These are phyloP conservation scores for Anthopleura xanthogrammica DNA, from an alignment of 92 coral and sea anemone species.

Conservation along the genomic window DNA sequence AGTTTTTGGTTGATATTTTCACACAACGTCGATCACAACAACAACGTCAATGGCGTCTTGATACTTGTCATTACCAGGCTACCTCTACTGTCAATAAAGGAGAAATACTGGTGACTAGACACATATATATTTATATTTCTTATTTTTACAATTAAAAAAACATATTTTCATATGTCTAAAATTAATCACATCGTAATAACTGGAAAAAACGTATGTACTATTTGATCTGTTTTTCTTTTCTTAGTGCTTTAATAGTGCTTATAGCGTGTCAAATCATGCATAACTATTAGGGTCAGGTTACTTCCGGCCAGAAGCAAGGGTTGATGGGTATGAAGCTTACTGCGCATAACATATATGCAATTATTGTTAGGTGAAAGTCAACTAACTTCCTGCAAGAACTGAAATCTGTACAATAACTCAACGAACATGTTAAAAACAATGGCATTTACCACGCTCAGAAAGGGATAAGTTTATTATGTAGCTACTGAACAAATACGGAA, in stretches of 20 bases:
- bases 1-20: neutral
- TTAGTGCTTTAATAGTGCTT: no score
- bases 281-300: neutral
- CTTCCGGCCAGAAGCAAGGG: constrained; percentile 7
- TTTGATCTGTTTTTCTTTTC: neutral
- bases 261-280: neutral
- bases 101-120: neutral
- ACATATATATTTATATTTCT: neutral
- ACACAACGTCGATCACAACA: neutral
- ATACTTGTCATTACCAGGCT: neutral
- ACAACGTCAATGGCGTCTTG: neutral
- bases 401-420: neutral
- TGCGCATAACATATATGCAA: neutral
- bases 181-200: no score
- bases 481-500: neutral
- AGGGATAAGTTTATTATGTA: neutral
- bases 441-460: neutral
- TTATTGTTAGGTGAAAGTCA: neutral
- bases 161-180: no score
- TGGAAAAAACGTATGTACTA: no score
- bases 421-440: neutral
- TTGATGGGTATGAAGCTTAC: neutral
- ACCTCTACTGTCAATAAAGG: neutral
- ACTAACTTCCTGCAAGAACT: constrained; percentile 5
- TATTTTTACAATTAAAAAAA: no score